These are phyloP conservation scores for Macquaria australasica DNA, from an alignment of 2,113 vertebrate species.

Conservation along the genomic window DNA sequence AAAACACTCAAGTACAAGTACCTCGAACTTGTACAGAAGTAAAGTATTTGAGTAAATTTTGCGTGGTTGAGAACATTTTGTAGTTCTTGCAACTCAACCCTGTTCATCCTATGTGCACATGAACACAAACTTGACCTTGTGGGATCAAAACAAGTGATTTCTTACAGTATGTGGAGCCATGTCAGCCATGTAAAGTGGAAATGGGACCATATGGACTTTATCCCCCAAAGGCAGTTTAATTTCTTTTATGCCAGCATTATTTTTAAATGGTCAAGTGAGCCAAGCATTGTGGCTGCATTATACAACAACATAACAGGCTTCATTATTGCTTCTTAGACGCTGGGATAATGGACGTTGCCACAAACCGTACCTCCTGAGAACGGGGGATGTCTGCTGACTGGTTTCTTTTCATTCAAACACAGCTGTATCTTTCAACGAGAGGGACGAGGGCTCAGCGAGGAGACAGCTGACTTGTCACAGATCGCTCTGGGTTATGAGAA, in stretches of 20 bases:
- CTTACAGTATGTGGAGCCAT: neutral
- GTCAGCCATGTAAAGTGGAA: constrained; percentile 1
- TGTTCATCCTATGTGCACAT: neutral
- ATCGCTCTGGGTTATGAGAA: neutral
- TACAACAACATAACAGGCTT: constrained; percentile 3
- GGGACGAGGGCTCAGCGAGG: neutral
- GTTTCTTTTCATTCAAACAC: neutral
- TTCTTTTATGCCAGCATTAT: constrained; percentile 14
- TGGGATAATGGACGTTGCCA: neutral
- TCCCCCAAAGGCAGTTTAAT: constrained; percentile 15
- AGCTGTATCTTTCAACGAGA: neutral
- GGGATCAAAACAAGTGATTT: neutral
- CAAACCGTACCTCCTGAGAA: neutral
- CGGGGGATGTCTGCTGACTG: neutral
- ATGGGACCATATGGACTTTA: constrained; percentile 2
- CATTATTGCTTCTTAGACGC: neutral
- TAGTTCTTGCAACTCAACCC: too few relatives aligned
- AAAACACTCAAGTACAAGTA: neutral
- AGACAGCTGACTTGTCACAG: neutral
- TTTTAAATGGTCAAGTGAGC: constrained; percentile 23
- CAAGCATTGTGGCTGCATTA: neutral
- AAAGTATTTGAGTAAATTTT: neutral
- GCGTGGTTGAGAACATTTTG: too few relatives aligned
- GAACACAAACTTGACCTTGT: neutral
- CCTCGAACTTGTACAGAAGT: too few relatives aligned